phyloP scores from a whole-genome alignment of 2,797 vertebrate genomes.

The Cynopterus sphinx region DNA sequence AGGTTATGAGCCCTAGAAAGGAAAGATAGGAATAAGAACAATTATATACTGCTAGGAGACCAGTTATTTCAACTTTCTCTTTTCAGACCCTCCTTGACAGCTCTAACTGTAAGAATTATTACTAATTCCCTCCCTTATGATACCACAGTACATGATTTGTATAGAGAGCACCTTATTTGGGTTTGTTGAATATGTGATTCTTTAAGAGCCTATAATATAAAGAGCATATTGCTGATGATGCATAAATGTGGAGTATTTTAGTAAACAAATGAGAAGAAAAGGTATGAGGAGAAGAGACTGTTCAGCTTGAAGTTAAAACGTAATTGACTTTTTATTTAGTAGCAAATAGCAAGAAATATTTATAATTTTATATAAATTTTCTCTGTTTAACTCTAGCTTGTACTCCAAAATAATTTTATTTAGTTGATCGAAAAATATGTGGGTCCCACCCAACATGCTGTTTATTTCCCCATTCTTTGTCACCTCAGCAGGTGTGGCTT shows the following conservation, averaged over 20 bases:
- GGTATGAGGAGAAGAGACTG: background rate
- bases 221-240: background rate
- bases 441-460: background rate
- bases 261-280: background rate
- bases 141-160: background rate
- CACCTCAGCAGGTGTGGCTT: background rate
- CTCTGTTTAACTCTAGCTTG: background rate
- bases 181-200: background rate
- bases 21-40: background rate
- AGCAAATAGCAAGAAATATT: no score
- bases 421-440: conserved; percentile 28
- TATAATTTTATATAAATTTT: no score
- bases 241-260: background rate
- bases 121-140: background rate
- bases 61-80: background rate
- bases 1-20: background rate
- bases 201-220: background rate
- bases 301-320: conserved; percentile 25
- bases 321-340: no score
- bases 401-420: background rate
- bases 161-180: background rate
- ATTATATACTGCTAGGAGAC: background rate
- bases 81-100: background rate
- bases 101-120: background rate
- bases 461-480: conserved; percentile 53